A percentile compares a stretch with the other conserved stretches of the same genome.
Conservation (phyloP, 2,888 invertebrate species). For the Tipula confusa region DNA sequence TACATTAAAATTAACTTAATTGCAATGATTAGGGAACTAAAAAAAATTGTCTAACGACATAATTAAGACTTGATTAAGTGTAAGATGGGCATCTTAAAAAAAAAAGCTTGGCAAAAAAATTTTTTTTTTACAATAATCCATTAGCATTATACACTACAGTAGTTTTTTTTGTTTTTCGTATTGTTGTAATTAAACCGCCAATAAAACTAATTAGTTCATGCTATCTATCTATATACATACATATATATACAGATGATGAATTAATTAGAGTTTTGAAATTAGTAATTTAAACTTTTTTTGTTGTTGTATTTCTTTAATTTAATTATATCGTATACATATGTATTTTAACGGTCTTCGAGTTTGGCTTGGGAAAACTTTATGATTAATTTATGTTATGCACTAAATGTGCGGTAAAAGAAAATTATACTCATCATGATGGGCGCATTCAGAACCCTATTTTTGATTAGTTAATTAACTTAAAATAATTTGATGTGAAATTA, state of each 20-base stretch:
- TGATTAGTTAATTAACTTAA: too few relatives aligned
- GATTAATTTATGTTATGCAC: too few relatives aligned
- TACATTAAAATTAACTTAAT: conserved; percentile 12
- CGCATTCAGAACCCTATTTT: too few relatives aligned
- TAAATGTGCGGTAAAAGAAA: too few relatives aligned
- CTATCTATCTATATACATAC: background rate
- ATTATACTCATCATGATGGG: too few relatives aligned
- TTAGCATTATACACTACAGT: background rate
- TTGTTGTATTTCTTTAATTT: too few relatives aligned
- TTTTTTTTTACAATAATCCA: background rate
- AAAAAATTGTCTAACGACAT: background rate
- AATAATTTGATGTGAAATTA: too few relatives aligned
- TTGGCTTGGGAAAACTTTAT: background rate
- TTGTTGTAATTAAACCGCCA: background rate
- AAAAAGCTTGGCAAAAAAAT: background rate
- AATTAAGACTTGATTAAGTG: background rate
- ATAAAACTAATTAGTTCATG: background rate
- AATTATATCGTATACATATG: too few relatives aligned
- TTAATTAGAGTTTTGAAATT: too few relatives aligned
- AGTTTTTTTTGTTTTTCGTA: background rate
- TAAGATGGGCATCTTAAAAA: background rate
- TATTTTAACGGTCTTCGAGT: background rate
- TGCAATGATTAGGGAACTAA: background rate
- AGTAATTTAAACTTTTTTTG: too few relatives aligned
- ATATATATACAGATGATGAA: background rate